Evolutionary conservation across 2,888 invertebrate species (phyloP).

Genomic region (Hybos culiciformis): DNA sequence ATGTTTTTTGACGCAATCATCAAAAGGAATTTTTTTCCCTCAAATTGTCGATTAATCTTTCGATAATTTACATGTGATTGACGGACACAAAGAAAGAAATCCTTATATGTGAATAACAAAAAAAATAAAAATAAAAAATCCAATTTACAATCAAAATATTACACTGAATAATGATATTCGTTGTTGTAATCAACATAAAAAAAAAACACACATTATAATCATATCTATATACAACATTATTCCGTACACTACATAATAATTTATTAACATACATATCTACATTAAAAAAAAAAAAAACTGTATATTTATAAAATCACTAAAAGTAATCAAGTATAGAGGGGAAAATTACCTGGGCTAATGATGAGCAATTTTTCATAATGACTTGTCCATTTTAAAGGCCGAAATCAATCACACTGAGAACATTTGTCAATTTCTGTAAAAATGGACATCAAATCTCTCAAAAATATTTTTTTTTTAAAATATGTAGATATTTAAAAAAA

Average conservation of each 20-base stretch:
- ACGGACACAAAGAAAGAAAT: constrained; percentile 27
- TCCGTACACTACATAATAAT: too few relatives aligned
- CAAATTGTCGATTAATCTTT: constrained; percentile 33
- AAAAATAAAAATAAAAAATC: neutral
- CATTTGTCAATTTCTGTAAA: neutral
- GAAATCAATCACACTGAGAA: constrained; percentile 10
- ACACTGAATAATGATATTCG: neutral
- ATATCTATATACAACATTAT: too few relatives aligned
- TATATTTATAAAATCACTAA: too few relatives aligned
- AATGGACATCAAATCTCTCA: neutral
- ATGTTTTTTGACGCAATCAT: constrained; percentile 20
- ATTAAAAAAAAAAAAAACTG: too few relatives aligned
- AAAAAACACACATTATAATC: too few relatives aligned
- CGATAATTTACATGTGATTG: constrained; percentile 33
- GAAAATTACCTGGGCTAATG: constrained; percentile 14
- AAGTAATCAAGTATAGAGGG: neutral
- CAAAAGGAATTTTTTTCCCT: constrained; percentile 31
- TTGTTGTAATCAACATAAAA: too few relatives aligned
- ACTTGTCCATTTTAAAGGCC: constrained; percentile 18
- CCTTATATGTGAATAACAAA: neutral
- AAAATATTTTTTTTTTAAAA: too few relatives aligned
- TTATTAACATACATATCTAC: too few relatives aligned
- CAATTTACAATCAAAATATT: constrained; percentile 3
- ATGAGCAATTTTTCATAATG: constrained; percentile 21
- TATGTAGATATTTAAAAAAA: too few relatives aligned